These are phyloP conservation scores for Eleginops maclovinus DNA, from an alignment of 2,113 vertebrate genomes.

Conservation along the genomic window DNA sequence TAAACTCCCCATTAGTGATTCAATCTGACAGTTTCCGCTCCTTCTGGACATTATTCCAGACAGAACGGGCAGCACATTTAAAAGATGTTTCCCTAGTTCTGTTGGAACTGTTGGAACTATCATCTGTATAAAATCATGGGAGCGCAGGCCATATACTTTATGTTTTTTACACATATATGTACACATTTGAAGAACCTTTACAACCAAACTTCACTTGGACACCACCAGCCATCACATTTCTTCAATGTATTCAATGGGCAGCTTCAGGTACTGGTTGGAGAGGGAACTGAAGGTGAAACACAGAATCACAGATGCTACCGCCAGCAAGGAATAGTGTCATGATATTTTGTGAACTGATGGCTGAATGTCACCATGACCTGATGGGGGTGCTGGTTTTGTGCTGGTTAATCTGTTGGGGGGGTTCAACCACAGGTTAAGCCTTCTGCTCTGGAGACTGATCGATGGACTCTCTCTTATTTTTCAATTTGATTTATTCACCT, in stretches of 20 bases:
- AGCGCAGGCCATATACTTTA: no score
- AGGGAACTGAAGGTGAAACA: not conserved
- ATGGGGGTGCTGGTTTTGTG: slow-evolving; percentile 22
- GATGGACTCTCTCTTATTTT: slow-evolving; percentile 36
- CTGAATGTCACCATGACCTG: slow-evolving; percentile 41
- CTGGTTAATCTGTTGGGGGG: slow-evolving; percentile 29
- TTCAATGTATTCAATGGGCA: not conserved
- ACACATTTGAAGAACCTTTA: not conserved
- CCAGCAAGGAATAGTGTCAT: not conserved
- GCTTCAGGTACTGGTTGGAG: not conserved
- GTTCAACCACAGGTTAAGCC: slow-evolving; percentile 64
- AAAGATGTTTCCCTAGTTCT: no score
- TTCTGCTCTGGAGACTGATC: slow-evolving; percentile 53
- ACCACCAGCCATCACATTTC: not conserved
- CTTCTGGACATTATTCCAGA: no score
- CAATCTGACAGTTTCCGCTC: no score
- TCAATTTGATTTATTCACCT: slow-evolving; percentile 59
- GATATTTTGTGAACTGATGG: slow-evolving; percentile 1
- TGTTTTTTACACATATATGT: no score
- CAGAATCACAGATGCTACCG: not conserved
- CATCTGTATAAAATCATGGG: no score
- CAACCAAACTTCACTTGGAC: not conserved
- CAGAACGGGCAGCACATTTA: no score
- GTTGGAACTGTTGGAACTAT: no score
- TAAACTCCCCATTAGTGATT: no score